phyloP scores from a whole-genome alignment of 2,113 vertebrate genomes.

The Apteryx mantelli region DNA sequence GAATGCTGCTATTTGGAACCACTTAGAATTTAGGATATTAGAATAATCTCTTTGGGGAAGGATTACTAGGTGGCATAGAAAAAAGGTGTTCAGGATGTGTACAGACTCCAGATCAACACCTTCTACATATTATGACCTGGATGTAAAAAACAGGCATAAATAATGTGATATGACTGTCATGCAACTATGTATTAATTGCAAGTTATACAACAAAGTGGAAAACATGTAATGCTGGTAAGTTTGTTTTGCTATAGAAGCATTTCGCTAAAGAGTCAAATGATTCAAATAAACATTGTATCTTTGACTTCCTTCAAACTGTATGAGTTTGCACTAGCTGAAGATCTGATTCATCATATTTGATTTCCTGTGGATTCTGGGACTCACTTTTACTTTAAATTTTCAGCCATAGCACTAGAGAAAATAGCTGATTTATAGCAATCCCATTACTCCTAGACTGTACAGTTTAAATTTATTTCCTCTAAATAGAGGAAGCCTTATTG shows the following conservation, averaged over 20 bases:
- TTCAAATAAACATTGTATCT: not conserved
- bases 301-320: not conserved
- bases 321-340: not conserved
- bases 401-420: not conserved
- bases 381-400: conserved; percentile 24
- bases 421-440: conserved; percentile 12
- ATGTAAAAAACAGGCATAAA: not conserved
- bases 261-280: not conserved
- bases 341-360: not conserved
- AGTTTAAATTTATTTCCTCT: conserved; percentile 23
- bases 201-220: not conserved
- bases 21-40: not conserved
- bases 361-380: not conserved
- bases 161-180: not conserved
- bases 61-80: not conserved
- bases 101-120: not conserved
- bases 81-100: not conserved
- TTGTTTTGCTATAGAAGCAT: not conserved
- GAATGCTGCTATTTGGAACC: not conserved
- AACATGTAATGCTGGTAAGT: not conserved
- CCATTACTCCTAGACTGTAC: not conserved
- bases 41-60: not conserved
- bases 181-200: not conserved
- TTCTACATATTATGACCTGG: not conserved
- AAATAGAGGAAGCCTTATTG: not conserved